Conservation (phyloP, 2,113 vertebrate species). For the Ptyas mucosa region DNA sequence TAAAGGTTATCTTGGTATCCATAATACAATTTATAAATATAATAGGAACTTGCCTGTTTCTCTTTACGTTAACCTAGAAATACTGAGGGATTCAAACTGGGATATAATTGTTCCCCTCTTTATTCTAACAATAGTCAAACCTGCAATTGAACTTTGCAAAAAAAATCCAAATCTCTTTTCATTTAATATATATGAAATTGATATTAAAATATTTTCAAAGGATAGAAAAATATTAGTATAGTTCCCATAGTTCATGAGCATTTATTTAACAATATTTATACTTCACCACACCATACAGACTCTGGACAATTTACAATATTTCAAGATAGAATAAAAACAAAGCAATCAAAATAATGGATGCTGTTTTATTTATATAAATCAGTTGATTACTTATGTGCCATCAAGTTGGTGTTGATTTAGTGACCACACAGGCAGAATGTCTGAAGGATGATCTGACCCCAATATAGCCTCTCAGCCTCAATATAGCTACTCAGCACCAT, state of each 20-base stretch:
- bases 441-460: neutral
- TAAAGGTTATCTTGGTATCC: neutral
- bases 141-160: neutral
- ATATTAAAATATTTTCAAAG: neutral
- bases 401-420: neutral
- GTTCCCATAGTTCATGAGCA: neutral
- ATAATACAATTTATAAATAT: neutral
- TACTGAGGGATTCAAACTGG: neutral
- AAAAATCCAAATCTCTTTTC: neutral
- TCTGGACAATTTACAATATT: neutral
- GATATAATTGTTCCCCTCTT: neutral
- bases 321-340: neutral
- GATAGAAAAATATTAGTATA: neutral
- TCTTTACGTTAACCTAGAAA: neutral
- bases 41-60: neutral
- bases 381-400: neutral
- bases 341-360: neutral
- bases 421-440: neutral
- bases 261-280: neutral
- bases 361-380: neutral
- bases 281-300: neutral
- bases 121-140: neutral
- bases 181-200: neutral
- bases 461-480: neutral
- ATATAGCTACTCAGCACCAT: neutral